These are phyloP conservation scores for Leucoraja erinaceus DNA, from an alignment of 2,113 vertebrate genomes.

Conservation along the genomic window DNA sequence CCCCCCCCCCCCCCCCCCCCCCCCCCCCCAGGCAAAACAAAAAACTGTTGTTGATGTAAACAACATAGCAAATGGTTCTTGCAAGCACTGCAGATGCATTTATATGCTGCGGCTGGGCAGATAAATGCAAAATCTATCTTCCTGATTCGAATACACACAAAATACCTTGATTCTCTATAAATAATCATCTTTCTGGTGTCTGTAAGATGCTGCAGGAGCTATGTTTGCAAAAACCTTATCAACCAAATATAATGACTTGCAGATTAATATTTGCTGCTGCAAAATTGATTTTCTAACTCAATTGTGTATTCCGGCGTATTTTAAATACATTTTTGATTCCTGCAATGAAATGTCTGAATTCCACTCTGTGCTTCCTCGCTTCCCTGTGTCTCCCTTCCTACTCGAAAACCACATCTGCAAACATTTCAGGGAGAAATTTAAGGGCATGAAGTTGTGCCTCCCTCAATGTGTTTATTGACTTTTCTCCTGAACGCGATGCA, in stretches of 20 bases:
- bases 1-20: not conserved
- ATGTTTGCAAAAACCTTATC: not conserved
- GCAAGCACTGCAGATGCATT: not conserved
- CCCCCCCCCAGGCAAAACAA: no score
- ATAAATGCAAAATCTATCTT: not conserved
- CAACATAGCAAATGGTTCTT: not conserved
- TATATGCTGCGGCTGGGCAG: not conserved
- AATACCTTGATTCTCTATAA: constrained; percentile 41
- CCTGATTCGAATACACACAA: constrained; percentile 44
- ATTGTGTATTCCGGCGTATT: not conserved
- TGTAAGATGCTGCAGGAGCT: not conserved
- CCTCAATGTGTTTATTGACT: not conserved
- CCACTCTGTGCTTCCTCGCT: not conserved
- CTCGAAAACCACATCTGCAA: not conserved
- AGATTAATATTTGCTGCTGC: not conserved
- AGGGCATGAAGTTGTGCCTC: not conserved
- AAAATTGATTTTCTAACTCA: not conserved
- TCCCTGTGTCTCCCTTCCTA: not conserved
- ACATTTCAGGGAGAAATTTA: not conserved
- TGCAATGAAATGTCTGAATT: not conserved
- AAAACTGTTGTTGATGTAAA: not conserved
- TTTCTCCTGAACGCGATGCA: not conserved
- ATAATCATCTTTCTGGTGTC: not conserved
- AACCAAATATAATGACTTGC: not conserved
- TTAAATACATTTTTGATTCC: not conserved